phyloP scores from a whole-genome alignment of 2,888 invertebrate species.

The Machimus atricapillus region DNA sequence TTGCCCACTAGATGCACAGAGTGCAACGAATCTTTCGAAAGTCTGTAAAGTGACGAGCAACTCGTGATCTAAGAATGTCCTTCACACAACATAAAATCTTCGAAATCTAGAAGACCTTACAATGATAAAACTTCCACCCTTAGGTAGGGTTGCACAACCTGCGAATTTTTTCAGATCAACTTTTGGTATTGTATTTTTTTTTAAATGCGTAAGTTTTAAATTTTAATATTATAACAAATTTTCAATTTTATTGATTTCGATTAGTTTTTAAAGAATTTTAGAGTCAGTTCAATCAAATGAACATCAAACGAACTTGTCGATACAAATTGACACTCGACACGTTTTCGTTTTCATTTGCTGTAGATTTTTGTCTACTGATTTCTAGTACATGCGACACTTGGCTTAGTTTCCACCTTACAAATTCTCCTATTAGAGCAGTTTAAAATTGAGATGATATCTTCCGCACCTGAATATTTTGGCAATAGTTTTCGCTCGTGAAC shows the following conservation, averaged over 20 bases:
- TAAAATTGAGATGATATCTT: neutral
- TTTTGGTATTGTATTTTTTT: too few relatives aligned
- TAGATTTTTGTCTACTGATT: neutral
- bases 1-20: neutral
- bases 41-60: neutral
- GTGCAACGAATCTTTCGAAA: neutral
- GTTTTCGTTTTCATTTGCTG: neutral
- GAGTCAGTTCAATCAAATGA: too few relatives aligned
- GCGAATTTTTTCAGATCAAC: too few relatives aligned
- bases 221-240: too few relatives aligned
- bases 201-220: too few relatives aligned
- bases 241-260: too few relatives aligned
- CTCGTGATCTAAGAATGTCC: neutral
- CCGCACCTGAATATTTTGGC: neutral
- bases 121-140: neutral
- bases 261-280: too few relatives aligned
- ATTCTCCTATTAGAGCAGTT: neutral
- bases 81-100: neutral
- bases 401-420: neutral
- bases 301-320: too few relatives aligned
- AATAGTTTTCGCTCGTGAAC: neutral
- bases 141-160: too few relatives aligned
- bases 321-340: neutral
- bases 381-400: neutral
- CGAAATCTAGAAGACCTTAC: neutral